Base-by-base conservation (phyloP, 2,113 vertebrate species). In the Podocnemis expansa region DNA sequence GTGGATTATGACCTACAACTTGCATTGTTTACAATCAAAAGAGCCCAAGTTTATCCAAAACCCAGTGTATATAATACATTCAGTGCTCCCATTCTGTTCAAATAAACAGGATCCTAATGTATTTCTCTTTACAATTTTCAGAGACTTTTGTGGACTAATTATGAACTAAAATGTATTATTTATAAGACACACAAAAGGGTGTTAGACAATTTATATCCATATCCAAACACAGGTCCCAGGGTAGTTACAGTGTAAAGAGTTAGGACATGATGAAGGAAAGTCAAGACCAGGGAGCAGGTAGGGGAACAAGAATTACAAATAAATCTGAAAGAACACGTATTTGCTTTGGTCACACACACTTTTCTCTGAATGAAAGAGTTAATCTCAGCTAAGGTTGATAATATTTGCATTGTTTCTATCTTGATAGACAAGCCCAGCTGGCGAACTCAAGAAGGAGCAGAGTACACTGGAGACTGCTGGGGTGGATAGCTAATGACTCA, bases 341-440 rank as follows among this genome's bases (percentile, higher is more conserved):
- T 93, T 75, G 25, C 17, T 94, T 47, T 80, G 84, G 78, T 51
- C 16, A 31, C 52, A 49, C 43, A 4, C 85, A 12, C 51, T 88
- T 89, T 87, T 49, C 79, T 56, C 29, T 67, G 45, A 94, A 89
- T 91, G 80, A 47, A 90, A 80, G 78, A 54, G 87, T 90, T 94
- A 91, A 95, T 87, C 88, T 93, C 91, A 97, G 93, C 78, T 96
- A 94, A 93, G 94, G 89, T 88, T 96, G 82, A 91, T 89, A 55
- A 89, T 54, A 90, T 92, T 93, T 86, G 87, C n/a, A 27, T 63
- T 16, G 9, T 38, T 94, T 52, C 94, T 88, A 34, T 91, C 89
- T 76, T 31, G 4, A 95, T 67, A 80, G 93, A 34, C 91, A 55
- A 93, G 93, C 89, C 80, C 93, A 93, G 90, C 80, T 93, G 93